These are phyloP conservation scores for Cephalopterus ornatus DNA, from an alignment of 2,113 vertebrate species.

Conservation along the genomic window DNA sequence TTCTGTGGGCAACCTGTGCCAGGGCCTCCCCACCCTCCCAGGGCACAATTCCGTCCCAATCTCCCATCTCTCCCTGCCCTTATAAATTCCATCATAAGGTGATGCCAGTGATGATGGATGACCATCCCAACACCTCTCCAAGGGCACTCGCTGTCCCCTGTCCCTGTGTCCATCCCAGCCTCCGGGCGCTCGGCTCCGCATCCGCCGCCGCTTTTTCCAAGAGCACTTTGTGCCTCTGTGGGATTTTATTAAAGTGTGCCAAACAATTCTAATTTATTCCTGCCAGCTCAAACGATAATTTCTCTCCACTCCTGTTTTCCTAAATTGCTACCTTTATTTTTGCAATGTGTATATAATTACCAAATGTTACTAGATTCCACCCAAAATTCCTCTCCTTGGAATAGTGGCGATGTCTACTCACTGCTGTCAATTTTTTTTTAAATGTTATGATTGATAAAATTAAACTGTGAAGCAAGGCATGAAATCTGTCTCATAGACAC, in stretches of 20 bases:
- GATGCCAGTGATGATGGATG: accelerated
- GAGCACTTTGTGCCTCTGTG: background rate
- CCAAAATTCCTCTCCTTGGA: conserved; percentile 63
- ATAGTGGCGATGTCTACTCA: conserved; percentile 42
- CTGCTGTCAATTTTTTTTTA: conserved; percentile 48
- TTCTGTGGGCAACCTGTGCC: background rate
- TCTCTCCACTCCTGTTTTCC: conserved; percentile 45
- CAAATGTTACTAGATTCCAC: conserved; percentile 47
- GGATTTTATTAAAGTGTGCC: conserved; percentile 39
- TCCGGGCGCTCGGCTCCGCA: accelerated
- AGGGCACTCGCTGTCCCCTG: background rate
- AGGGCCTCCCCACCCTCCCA: background rate
- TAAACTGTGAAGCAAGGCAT: conserved; percentile 61
- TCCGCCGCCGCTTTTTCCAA: background rate
- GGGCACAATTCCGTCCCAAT: background rate
- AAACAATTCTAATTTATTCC: conserved; percentile 54
- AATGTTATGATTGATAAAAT: conserved; percentile 70
- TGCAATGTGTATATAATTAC: conserved; percentile 75
- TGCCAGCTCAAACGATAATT: conserved; percentile 51
- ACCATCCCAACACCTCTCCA: accelerated
- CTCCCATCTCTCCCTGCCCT: background rate
- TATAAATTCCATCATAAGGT: accelerated
- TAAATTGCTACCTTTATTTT: conserved; percentile 71
- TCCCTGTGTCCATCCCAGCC: background rate
- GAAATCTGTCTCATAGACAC: conserved; percentile 32